Evolutionary conservation across 2,888 invertebrate genomes (phyloP).

Genomic region (Eupithecia vulgata): DNA sequence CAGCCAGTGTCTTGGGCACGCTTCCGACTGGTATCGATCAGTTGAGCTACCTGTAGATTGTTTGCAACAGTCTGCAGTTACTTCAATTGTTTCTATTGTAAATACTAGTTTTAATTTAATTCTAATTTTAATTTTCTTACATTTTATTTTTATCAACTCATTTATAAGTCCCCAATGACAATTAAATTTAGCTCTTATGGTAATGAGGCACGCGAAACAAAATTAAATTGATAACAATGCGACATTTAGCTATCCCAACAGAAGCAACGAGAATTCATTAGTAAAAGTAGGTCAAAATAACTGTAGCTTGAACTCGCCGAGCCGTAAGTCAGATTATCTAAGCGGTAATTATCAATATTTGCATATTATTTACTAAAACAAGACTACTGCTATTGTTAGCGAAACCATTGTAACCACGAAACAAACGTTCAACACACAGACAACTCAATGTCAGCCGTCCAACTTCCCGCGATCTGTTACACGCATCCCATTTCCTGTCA

Average conservation of each 20-base stretch:
- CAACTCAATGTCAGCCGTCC: slow-evolving; percentile 50
- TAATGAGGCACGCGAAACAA: slow-evolving; percentile 39
- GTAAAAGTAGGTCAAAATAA: slow-evolving; percentile 26
- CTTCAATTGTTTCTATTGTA: no score
- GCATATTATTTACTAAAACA: slow-evolving; percentile 38
- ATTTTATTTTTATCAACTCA: slow-evolving; percentile 29
- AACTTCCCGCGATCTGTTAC: slow-evolving; percentile 49
- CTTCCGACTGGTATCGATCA: no score
- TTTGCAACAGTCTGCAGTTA: no score
- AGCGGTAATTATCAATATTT: slow-evolving; percentile 19
- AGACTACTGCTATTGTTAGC: slow-evolving; percentile 38
- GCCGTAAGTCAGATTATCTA: slow-evolving; percentile 7
- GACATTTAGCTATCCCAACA: slow-evolving; percentile 9
- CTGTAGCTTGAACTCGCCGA: slow-evolving; percentile 5
- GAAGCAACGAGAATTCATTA: slow-evolving; percentile 18
- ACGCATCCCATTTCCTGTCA: slow-evolving; percentile 46
- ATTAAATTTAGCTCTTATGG: slow-evolving; percentile 38
- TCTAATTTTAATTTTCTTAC: no score
- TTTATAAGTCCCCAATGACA: slow-evolving; percentile 29
- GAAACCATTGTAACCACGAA: slow-evolving; percentile 40
- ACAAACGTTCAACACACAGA: slow-evolving; percentile 46
- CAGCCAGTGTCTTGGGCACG: no score
- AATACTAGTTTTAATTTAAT: no score
- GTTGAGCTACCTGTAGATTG: no score
- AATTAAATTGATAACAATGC: slow-evolving; percentile 40